A percentile compares a stretch with the other conserved stretches of the same genome.
These are phyloP conservation scores for Gymnosoma rotundatum DNA, from an alignment of 2,888 invertebrate genomes.

Conservation along the genomic window DNA sequence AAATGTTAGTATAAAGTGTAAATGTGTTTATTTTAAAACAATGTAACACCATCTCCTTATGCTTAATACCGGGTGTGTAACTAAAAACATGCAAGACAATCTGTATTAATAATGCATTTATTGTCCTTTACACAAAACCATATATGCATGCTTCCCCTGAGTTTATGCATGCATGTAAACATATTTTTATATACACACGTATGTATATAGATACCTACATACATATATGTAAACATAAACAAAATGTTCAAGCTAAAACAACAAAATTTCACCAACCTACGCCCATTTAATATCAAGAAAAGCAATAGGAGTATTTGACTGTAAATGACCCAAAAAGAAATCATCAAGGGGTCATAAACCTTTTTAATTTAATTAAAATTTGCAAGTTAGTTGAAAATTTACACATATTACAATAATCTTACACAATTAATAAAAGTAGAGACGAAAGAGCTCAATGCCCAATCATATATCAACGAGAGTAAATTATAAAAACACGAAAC, in stretches of 20 bases:
- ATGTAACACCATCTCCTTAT: neutral
- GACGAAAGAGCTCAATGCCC: neutral
- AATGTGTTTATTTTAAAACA: neutral
- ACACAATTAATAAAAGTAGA: constrained; percentile 24
- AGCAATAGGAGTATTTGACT: constrained; percentile 40
- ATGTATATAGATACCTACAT: neutral
- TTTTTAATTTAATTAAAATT: constrained; percentile 49
- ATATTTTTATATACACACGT: neutral
- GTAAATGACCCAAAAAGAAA: constrained; percentile 57
- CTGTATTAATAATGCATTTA: neutral
- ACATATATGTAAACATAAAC: constrained; percentile 48
- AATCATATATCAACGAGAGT: constrained; percentile 37
- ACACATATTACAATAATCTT: constrained; percentile 23
- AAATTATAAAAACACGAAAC: neutral
- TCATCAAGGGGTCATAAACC: constrained; percentile 43
- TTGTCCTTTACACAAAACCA: neutral
- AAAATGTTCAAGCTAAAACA: constrained; percentile 55
- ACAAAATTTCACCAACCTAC: constrained; percentile 47
- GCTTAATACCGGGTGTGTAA: neutral
- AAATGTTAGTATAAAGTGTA: neutral
- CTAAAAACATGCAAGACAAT: neutral
- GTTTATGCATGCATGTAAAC: neutral
- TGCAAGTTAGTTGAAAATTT: constrained; percentile 12
- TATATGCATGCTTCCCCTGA: neutral
- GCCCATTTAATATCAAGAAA: constrained; percentile 54